Percentiles rank a stretch among this genome's conserved stretches.
Conservation (phyloP, 2,888 invertebrate species). For the Amphiduros pacificus region DNA sequence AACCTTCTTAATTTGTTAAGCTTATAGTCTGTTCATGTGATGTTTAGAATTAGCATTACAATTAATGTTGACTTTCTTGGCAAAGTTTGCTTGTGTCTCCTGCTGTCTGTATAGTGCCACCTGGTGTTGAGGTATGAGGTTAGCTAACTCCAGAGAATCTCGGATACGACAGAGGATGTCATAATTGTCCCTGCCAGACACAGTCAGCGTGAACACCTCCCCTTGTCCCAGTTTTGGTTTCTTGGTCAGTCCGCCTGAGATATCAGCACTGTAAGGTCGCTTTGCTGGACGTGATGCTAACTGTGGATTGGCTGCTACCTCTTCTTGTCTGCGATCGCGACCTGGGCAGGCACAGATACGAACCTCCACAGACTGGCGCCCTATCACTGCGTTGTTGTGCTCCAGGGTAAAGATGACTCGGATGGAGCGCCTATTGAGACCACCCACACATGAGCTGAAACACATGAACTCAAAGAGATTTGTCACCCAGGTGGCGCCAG, state of each 20-base stretch:
- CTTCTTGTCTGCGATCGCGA: slow-evolving; percentile 63
- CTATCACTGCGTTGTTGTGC: slow-evolving; percentile 64
- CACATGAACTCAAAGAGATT: slow-evolving; percentile 76
- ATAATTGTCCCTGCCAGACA: slow-evolving; percentile 54
- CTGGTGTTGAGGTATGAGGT: slow-evolving; percentile 45
- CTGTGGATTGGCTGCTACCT: slow-evolving; percentile 31
- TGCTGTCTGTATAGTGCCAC: slow-evolving; percentile 40
- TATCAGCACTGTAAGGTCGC: slow-evolving; percentile 28
- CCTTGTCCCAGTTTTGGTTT: slow-evolving; percentile 42
- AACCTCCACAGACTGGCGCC: slow-evolving; percentile 71
- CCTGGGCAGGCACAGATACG: slow-evolving; percentile 80
- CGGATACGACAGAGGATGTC: slow-evolving; percentile 52
- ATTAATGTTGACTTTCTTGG: too few relatives aligned
- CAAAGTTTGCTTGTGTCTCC: too few relatives aligned
- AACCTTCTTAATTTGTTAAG: too few relatives aligned
- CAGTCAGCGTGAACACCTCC: slow-evolving; percentile 35
- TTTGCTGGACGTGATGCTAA: slow-evolving; percentile 3
- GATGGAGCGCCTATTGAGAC: slow-evolving; percentile 75
- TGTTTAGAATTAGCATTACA: too few relatives aligned
- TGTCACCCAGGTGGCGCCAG: slow-evolving; percentile 36
- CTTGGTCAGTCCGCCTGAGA: slow-evolving; percentile 39
- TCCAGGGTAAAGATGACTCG: slow-evolving; percentile 58
- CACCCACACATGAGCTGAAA: slow-evolving; percentile 76
- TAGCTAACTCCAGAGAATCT: slow-evolving; percentile 51
- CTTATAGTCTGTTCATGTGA: too few relatives aligned